Percentiles rank a stretch among this genome's conserved stretches.
Conservation (phyloP, 2,888 invertebrate genomes). For the Melieria crassipennis region DNA sequence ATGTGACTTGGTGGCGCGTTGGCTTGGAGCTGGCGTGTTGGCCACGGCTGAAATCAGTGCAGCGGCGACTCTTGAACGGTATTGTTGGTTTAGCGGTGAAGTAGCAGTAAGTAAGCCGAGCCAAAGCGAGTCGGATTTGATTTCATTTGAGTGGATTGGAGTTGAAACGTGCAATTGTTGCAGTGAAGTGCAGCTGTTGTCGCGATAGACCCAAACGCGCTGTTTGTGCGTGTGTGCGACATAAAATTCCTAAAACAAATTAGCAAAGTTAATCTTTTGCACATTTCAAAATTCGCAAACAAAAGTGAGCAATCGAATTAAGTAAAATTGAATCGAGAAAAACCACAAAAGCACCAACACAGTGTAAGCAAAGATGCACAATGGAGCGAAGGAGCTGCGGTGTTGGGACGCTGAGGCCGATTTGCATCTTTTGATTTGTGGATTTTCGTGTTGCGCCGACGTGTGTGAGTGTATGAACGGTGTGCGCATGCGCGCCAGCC, state of each 20-base stretch:
- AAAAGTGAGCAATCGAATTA: no score
- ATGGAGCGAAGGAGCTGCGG: no score
- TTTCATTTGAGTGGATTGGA: no score
- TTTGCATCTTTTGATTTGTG: conserved; percentile 47
- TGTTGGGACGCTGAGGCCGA: no score
- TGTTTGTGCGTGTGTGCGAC: not conserved
- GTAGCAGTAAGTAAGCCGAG: conserved; percentile 5
- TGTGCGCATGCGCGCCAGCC: conserved; percentile 29
- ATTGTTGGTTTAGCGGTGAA: conserved; percentile 60
- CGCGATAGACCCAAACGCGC: not conserved
- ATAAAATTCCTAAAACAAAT: not conserved
- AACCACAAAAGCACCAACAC: no score
- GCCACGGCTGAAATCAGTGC: conserved; percentile 61
- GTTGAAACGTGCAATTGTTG: no score
- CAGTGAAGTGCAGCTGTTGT: no score
- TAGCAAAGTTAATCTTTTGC: conserved; percentile 10
- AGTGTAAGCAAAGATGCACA: no score
- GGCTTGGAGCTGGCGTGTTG: conserved; percentile 49
- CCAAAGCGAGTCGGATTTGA: not conserved
- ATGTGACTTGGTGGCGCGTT: not conserved
- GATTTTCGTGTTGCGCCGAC: conserved; percentile 23
- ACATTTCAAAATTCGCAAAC: no score
- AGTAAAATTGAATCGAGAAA: no score
- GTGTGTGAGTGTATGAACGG: not conserved
- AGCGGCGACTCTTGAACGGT: conserved; percentile 65